A percentile compares a stretch with the other conserved stretches of the same genome.
Conservation (phyloP, 1,140 invertebrate species). For the Heliothis virescens region DNA sequence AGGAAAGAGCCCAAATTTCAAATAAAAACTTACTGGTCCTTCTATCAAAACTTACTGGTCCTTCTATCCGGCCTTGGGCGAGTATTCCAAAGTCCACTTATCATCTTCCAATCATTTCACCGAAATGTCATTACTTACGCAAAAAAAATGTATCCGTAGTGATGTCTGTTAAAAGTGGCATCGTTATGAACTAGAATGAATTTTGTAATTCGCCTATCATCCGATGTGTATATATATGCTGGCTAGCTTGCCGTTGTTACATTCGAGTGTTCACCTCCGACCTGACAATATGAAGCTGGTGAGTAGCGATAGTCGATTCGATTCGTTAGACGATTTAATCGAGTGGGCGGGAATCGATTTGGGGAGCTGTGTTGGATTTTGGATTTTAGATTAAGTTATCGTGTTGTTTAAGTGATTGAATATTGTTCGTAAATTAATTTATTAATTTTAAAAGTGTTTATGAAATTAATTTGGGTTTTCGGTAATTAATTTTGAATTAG, state of each 20-base stretch:
- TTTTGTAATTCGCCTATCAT: slow-evolving; percentile 70
- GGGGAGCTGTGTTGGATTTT: slow-evolving; percentile 11
- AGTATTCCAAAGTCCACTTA: background rate
- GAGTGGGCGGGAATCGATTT: slow-evolving; percentile 34
- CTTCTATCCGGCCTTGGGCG: background rate
- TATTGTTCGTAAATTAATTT: background rate
- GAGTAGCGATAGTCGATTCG: slow-evolving; percentile 58
- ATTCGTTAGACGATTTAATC: slow-evolving; percentile 43
- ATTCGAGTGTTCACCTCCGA: slow-evolving; percentile 74
- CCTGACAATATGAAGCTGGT: slow-evolving; percentile 78
- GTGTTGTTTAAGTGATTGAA: background rate
- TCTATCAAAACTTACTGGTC: background rate
- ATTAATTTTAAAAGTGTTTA: background rate
- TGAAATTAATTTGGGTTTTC: background rate
- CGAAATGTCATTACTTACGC: slow-evolving; percentile 60
- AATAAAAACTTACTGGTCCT: too few species aligned
- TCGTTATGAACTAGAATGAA: slow-evolving; percentile 77
- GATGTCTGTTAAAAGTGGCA: slow-evolving; percentile 53
- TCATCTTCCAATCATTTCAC: slow-evolving; percentile 32
- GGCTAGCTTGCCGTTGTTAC: slow-evolving; percentile 58
- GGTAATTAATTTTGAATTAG: background rate
- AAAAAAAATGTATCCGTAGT: slow-evolving; percentile 60
- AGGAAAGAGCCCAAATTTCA: too few species aligned
- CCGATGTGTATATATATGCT: slow-evolving; percentile 70
- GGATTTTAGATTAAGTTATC: slow-evolving; percentile 8